A percentile compares a stretch with the other conserved stretches of the same genome.
phyloP scores from a whole-genome alignment of 2,888 invertebrate genomes.

The Pegoplata infirma region DNA sequence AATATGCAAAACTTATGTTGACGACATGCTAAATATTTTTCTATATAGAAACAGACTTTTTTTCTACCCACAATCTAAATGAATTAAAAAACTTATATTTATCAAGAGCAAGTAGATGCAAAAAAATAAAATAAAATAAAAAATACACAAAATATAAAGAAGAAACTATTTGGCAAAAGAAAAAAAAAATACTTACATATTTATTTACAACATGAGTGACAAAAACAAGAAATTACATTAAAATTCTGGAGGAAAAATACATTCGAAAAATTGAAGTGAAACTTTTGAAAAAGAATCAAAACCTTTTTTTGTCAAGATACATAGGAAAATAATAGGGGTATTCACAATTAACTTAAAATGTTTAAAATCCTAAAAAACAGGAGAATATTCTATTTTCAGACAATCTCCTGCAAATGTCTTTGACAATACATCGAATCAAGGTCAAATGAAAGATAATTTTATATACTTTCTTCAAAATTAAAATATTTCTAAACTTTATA shows the following conservation, averaged over 20 bases:
- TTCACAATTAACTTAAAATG: no score
- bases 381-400: no score
- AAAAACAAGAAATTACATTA: slow-evolving; percentile 55
- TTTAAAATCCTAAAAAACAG: no score
- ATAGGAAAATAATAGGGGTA: no score
- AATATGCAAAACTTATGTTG: slow-evolving; percentile 58
- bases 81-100: slow-evolving; percentile 60
- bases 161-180: slow-evolving; percentile 44
- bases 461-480: no score
- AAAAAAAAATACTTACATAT: slow-evolving; percentile 23
- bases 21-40: slow-evolving; percentile 43
- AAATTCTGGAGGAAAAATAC: background rate
- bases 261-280: background rate
- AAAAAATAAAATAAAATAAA: no score
- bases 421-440: no score
- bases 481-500: no score
- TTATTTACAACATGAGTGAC: slow-evolving; percentile 31
- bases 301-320: background rate
- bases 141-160: no score
- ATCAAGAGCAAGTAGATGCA: slow-evolving; percentile 28
- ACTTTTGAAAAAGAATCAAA: background rate
- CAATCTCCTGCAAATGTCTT: no score
- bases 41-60: slow-evolving; percentile 18
- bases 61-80: slow-evolving; percentile 55
- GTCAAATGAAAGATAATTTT: no score